These are phyloP conservation scores for Anguilla japonica DNA, from an alignment of 2,113 vertebrate species.

Conservation along the genomic window DNA sequence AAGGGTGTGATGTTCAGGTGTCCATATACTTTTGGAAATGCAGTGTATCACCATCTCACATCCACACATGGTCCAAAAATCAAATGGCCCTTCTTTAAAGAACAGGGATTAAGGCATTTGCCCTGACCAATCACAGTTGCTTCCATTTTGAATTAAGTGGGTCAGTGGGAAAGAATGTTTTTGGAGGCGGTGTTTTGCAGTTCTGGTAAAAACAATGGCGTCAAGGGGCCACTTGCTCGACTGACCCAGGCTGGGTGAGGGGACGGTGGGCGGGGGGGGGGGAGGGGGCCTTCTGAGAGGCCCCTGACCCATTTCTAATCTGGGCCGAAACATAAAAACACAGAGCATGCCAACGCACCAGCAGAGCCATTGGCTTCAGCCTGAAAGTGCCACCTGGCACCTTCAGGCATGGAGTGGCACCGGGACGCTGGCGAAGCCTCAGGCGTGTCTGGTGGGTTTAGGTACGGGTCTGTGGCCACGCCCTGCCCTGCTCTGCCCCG, in stretches of 20 bases:
- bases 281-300: conserved; percentile 14
- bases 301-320: conserved; percentile 50
- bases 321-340: not conserved
- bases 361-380: not conserved
- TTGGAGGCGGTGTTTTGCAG: conserved; percentile 17
- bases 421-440: not conserved
- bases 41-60: too few relatives aligned
- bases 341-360: not conserved
- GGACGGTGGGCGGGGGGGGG: conserved; percentile 6
- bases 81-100: not conserved
- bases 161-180: conserved; percentile 33
- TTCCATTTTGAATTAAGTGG: conserved; percentile 40
- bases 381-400: not conserved
- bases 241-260: not conserved
- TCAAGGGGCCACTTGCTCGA: not conserved
- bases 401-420: not conserved
- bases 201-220: not conserved
- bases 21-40: too few relatives aligned
- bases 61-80: not conserved
- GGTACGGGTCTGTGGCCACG: not conserved
- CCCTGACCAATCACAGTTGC: not conserved
- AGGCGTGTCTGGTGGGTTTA: not conserved
- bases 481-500: not conserved
- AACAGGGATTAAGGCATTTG: not conserved
- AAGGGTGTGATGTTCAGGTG: too few relatives aligned